These are phyloP conservation scores for Burhinus oedicnemus DNA, from an alignment of 2,113 vertebrate species.

Conservation along the genomic window DNA sequence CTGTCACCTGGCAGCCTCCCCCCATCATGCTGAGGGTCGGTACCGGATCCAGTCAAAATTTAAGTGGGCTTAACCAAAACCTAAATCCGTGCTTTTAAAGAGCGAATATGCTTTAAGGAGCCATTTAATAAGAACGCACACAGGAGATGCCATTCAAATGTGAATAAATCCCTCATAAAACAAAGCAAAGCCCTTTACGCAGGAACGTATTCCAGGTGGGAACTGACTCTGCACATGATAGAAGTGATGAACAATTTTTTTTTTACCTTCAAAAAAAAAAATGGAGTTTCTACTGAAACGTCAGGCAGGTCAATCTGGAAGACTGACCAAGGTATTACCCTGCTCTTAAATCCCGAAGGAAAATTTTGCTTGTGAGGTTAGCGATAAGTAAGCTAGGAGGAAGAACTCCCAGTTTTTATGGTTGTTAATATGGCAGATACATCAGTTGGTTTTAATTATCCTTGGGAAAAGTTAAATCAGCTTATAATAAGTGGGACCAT, in stretches of 20 bases:
- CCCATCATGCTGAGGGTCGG: background rate
- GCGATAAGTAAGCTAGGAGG: background rate
- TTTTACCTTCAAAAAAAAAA: background rate
- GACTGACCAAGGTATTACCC: no score
- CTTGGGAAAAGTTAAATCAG: background rate
- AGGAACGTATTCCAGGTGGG: background rate
- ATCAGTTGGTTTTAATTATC: background rate
- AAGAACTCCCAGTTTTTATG: background rate
- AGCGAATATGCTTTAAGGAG: accelerated
- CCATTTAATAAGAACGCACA: background rate
- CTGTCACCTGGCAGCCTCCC: background rate
- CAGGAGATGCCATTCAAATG: background rate
- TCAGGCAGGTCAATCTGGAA: no score
- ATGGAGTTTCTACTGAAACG: background rate
- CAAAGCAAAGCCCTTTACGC: background rate
- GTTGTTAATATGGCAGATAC: background rate
- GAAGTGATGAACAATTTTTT: no score
- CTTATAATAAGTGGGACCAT: background rate
- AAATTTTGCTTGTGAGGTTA: background rate
- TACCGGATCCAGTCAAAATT: background rate
- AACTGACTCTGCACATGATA: background rate
- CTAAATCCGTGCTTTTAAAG: background rate
- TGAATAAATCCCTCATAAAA: background rate
- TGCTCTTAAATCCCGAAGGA: background rate
- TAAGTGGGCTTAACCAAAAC: no score